Base-by-base conservation (phyloP, 2,797 vertebrate genomes). In the Gambelia wislizenii region DNA sequence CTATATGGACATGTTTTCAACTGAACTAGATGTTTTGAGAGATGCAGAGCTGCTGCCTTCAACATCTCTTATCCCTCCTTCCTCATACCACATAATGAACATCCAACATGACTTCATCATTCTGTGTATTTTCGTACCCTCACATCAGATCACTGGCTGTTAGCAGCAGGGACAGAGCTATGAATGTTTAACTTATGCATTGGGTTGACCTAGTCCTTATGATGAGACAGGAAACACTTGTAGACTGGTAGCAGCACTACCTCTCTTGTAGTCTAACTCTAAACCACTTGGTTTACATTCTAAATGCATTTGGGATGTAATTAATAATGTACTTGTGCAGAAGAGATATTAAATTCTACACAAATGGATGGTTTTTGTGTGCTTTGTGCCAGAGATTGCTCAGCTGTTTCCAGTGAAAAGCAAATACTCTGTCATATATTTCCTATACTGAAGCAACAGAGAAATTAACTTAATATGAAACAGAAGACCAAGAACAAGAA, bases 351-450 rank as follows among this genome's bases (percentile, higher is more conserved):
- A 94, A 77, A 92, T 93, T 91, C 91, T 92, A 87, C 89, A 81
- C 84, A 94, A 94, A 95, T 84, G 91, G 67, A 92, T 91, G 77
- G 39, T 0, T 67, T 93, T 94, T 94, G 91, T 69, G 95, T 92
- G 88, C 91, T 0, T 0, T 76, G 75, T 89, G 93, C 91, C 91
- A 87, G 92, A 91, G 90, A 93, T 92, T 94, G 87, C 56, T 94
- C 91, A 92, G 89, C 84, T 89, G 93, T 91, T 94, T 94, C 90
- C 90, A 93, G 85, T 36, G 87, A 92, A 94, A 92, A 95, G 77
- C 87, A 93, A 96, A 94, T 89, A 89, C 85, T 89, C 89, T 90
- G 80, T 92, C 92, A 93, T 54, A 49, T 95, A 95, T 85, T 89
- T 90, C 78, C 89, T 93, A 87, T 69, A 74, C 67, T 72, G 44